phyloP scores from a whole-genome alignment of 2,797 vertebrate genomes.

The Lates japonicus region DNA sequence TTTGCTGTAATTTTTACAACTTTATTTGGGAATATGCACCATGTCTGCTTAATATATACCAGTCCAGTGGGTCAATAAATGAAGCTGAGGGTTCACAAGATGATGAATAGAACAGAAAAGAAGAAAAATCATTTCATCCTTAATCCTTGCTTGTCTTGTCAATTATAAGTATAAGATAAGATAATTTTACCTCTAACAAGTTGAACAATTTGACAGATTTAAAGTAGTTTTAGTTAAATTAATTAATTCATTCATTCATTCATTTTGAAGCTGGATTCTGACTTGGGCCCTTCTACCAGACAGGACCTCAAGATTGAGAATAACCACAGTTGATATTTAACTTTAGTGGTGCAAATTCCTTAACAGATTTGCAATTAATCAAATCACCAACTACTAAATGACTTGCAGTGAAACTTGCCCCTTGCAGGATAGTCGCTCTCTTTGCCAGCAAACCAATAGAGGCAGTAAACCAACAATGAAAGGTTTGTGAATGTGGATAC shows the following conservation, averaged over 20 bases:
- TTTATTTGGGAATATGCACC: not conserved
- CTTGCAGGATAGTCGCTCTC: not conserved
- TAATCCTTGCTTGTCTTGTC: not conserved
- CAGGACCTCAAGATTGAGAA: not conserved
- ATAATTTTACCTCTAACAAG: not conserved
- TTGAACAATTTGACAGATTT: not conserved
- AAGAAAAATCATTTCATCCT: not conserved
- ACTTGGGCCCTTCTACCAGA: not conserved
- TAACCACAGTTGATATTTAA: not conserved
- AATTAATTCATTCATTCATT: not conserved
- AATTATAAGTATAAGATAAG: not conserved
- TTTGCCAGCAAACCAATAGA: slow-evolving; percentile 2
- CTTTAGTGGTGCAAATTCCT: not conserved
- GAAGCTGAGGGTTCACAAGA: not conserved
- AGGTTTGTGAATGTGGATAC: not conserved
- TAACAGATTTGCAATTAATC: not conserved
- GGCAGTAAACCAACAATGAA: not conserved
- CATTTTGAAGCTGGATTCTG: not conserved
- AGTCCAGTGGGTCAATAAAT: not conserved
- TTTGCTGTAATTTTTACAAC: not conserved
- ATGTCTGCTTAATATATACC: slow-evolving; percentile 1
- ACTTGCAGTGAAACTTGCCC: not conserved
- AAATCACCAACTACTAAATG: not conserved
- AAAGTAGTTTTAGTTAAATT: not conserved
- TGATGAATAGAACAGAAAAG: not conserved